phyloP scores from a whole-genome alignment of 1,140 invertebrate genomes.

The Steinernema khuongi region DNA sequence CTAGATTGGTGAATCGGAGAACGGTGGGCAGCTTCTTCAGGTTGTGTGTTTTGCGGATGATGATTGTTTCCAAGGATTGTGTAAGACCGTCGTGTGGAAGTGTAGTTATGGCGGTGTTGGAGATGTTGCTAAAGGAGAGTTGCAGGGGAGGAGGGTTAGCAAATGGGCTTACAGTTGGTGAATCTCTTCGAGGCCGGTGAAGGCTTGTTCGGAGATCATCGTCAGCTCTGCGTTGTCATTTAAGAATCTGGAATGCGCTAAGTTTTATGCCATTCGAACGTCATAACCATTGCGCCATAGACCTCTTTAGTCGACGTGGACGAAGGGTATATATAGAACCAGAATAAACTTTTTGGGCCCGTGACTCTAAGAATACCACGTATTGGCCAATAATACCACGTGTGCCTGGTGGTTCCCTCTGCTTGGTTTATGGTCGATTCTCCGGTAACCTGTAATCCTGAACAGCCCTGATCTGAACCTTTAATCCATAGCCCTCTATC shows the following conservation, averaged over 20 bases:
- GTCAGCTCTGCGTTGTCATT: constrained; percentile 67
- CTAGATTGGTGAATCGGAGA: constrained; percentile 60
- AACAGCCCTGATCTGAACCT: no score
- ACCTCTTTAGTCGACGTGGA: no score
- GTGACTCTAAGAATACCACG: no score
- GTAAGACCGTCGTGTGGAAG: constrained; percentile 70
- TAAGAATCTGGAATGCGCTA: constrained; percentile 67
- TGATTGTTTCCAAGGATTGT: constrained; percentile 68
- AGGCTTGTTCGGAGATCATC: constrained; percentile 66
- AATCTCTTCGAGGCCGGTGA: constrained; percentile 66
- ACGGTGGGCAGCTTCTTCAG: constrained; percentile 77
- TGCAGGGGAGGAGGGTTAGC: constrained; percentile 10
- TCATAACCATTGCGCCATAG: no score
- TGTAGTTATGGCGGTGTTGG: constrained; percentile 69
- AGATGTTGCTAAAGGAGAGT: constrained; percentile 66
- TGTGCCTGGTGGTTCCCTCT: no score
- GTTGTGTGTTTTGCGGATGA: constrained; percentile 69
- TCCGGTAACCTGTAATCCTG: no score
- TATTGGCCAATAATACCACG: no score
- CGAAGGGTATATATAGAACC: no score
- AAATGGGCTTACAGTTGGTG: constrained; percentile 65
- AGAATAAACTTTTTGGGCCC: no score
- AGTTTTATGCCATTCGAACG: no score
- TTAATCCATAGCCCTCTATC: no score
- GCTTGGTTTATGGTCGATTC: no score